Base-by-base conservation (phyloP, 1,140 invertebrate genomes). In the Mizuhopecten yessoensis region DNA sequence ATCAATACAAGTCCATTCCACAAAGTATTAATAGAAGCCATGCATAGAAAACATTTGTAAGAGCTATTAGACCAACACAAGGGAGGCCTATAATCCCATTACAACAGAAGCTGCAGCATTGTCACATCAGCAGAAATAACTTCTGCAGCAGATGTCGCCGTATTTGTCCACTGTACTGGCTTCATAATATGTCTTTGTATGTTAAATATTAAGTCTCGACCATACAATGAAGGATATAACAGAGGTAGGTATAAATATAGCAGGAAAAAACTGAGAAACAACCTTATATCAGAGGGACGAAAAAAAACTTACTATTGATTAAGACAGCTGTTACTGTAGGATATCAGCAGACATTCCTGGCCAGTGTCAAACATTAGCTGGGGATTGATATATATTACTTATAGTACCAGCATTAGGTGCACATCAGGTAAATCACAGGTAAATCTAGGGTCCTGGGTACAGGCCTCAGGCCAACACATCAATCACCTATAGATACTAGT, bases 401-500 rank as follows among this genome's bases (percentile, higher is more conserved):
- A 75, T 75, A 75, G 57, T 75, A 75, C 57, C 57, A 75, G 57
- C 57, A 75, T 75, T 17, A 75, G 57, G 57, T 75, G 57, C 57
- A 75, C 57, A 75, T 75, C 23, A 75, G 57, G 57, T 75, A 75
- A 75, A n/a, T 75, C 57, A 2, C 57, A 75, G 57, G 57, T 75
- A 75, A 75, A 75, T 75, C 57, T 49, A 49, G 45, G 1, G 45
- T 49, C 20, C 45, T 75, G 57, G 57, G 57, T 75, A 75, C 23
- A 75, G 57, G 57, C 57, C 57, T 75, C 9, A 75, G 57, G 57
- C 57, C 57, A 75, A 17, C 57, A 75, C 57, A 75, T 75, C 57
- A 75, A 75, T 75, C 57, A 75, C 57, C 36, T 29, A 17, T 75
- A 17, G n/a, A 75, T 75, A 9, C n/a, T n/a, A n/a, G n/a, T n/a